Evolutionary conservation across 2,797 vertebrate genomes (phyloP), one percentile per base, ranked within the genome.

Genomic region (Neopelma chrysocephalum): DNA sequence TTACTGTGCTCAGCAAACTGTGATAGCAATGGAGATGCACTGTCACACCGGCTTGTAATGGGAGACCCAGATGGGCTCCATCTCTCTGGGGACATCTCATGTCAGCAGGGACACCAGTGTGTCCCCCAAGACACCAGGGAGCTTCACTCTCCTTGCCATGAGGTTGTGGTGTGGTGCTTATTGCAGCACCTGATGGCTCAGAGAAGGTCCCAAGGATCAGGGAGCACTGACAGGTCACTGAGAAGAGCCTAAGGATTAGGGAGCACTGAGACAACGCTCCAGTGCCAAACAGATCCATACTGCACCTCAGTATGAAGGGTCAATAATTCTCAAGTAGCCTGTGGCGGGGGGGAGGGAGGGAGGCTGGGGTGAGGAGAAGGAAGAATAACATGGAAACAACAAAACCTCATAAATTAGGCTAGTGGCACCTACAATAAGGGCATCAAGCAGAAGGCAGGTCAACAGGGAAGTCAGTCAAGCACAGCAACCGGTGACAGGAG

Each of bases 1-100:
- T 94, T 72, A 78, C 96, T 92, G 84, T 70, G 79, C 89, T 94
- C 95, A 87, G 10, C 82, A 91, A 94, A 91, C 40, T 42, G 86
- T 62, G 91, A 92, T 43, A 85, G 80, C 5, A 20, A 15, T 3
- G 36, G 73, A 94, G 93, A 94, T 38, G 90, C 90, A 85, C 82
- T 36, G 21, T 15, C 88, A 42, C 82, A 79, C 54, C 1, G 2
- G 34, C 38, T 36, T 81, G 65, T 29, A 81, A 81, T 0, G 0
- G 50, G 36, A 87, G 36, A 56, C 6, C 23, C 0, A 0, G 2
- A 8, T 1, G 8, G 32, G 65, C 78, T 95, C 81, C 62, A 8
- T 11, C 42, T 62, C 57, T 58, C 34, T 7, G 4, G 23, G 50
- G 45, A 81, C 62, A 60, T 18, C 54, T 50, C 66, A 56, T 22